Evolutionary conservation across 2,113 vertebrate genomes (phyloP).

Genomic region (Rhinolophus ferrumequinum): DNA sequence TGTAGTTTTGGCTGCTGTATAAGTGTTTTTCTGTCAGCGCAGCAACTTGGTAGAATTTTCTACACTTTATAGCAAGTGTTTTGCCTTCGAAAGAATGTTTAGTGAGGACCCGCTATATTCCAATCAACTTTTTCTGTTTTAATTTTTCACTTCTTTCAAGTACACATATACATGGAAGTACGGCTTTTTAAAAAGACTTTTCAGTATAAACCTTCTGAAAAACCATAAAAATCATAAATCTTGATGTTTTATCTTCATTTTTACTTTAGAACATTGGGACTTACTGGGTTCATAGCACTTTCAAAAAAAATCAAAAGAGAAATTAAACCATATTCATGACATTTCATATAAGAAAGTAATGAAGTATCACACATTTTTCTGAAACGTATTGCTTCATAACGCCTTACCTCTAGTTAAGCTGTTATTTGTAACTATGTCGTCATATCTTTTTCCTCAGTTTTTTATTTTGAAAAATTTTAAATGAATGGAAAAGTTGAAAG

Average conservation of each 20-base stretch:
- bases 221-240: background rate
- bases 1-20: background rate
- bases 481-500: constrained; percentile 25
- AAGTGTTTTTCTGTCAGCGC: background rate
- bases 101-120: background rate
- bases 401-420: background rate
- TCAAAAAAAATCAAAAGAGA: constrained; percentile 6
- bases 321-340: constrained; percentile 1
- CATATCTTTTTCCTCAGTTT: background rate
- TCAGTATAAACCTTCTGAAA: constrained; percentile 21
- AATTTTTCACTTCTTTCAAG: constrained; percentile 17
- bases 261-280: background rate
- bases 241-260: constrained; percentile 42
- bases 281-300: background rate
- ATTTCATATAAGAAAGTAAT: constrained; percentile 41
- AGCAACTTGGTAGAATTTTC: constrained; percentile 12
- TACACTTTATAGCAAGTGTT: constrained; percentile 1
- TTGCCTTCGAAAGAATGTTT: background rate
- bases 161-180: background rate
- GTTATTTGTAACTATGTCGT: background rate
- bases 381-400: constrained; percentile 6
- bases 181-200: constrained; percentile 17
- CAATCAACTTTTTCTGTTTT: background rate
- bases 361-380: background rate
- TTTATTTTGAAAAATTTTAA: constrained; percentile 12